A percentile compares a stretch with the other conserved stretches of the same genome.
Conservation (phyloP, 2,113 vertebrate genomes). For the Reinhardtius hippoglossoides region DNA sequence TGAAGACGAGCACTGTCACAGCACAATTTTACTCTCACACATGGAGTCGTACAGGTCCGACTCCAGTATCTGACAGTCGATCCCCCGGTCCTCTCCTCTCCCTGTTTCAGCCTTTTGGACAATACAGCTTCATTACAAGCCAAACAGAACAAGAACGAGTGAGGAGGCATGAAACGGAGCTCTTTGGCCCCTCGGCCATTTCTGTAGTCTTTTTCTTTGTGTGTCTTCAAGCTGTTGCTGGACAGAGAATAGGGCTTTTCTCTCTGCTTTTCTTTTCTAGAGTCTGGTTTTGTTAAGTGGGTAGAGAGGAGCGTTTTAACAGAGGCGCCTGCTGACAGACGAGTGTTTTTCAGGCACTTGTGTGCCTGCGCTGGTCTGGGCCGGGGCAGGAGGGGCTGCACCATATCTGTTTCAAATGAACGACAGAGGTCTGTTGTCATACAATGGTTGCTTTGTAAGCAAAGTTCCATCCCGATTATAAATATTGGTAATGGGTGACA, state of each 20-base stretch:
- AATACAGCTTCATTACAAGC: slow-evolving; percentile 64
- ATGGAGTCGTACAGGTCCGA: slow-evolving; percentile 46
- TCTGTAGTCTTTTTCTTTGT: slow-evolving; percentile 67
- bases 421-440: slow-evolving; percentile 79
- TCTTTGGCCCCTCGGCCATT: slow-evolving; percentile 58
- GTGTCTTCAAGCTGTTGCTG: slow-evolving; percentile 78
- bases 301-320: slow-evolving; percentile 68
- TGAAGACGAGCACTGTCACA: slow-evolving; percentile 56
- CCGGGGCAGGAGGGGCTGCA: slow-evolving; percentile 54
- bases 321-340: slow-evolving; percentile 78
- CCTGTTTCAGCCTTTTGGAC: slow-evolving; percentile 47
- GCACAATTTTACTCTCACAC: slow-evolving; percentile 65
- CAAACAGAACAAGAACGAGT: slow-evolving; percentile 61
- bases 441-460: slow-evolving; percentile 78
- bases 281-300: slow-evolving; percentile 76
- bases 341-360: slow-evolving; percentile 75
- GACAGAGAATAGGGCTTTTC: slow-evolving; percentile 79
- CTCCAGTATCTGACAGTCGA: slow-evolving; percentile 54
- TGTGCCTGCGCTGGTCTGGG: slow-evolving; percentile 55
- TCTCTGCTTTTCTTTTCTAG: slow-evolving; percentile 73
- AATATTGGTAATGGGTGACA: slow-evolving; percentile 74
- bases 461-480: slow-evolving; percentile 71
- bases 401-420: slow-evolving; percentile 80
- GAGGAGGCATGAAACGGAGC: slow-evolving; percentile 66
- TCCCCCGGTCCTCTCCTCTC: slow-evolving; percentile 22